Conservation (phyloP, 2,797 vertebrate species). For the Nasua narica region DNA sequence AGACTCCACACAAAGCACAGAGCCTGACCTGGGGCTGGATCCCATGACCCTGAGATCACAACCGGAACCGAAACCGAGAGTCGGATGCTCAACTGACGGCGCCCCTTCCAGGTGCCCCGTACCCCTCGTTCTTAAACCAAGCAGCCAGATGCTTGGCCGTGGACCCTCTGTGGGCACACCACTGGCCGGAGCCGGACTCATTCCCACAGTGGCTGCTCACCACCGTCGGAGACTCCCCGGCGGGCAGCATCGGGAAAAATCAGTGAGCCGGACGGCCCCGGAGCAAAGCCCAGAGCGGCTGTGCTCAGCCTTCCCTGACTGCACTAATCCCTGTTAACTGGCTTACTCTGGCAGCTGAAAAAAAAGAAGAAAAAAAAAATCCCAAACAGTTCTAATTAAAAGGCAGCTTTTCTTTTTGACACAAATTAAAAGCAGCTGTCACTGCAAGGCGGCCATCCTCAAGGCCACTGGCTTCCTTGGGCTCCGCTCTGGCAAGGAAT, state of each 20-base stretch:
- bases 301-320: neutral
- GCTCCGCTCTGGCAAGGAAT: conserved; percentile 3
- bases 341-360: neutral
- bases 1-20: neutral
- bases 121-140: neutral
- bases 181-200: neutral
- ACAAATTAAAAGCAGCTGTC: conserved; percentile 63
- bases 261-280: neutral
- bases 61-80: neutral
- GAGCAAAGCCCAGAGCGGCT: neutral
- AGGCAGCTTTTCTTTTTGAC: conserved; percentile 45
- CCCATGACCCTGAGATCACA: neutral
- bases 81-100: neutral
- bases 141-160: neutral
- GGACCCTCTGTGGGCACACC: neutral
- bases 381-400: conserved; percentile 50
- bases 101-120: neutral
- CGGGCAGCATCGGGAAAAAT: fast-evolving
- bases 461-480: neutral
- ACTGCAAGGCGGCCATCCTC: neutral
- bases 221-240: fast-evolving
- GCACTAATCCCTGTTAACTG: neutral
- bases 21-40: neutral
- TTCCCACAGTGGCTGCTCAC: neutral
- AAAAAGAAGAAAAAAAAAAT: neutral